Evolutionary conservation across 2,113 vertebrate genomes (phyloP), one percentile per base, ranked within the genome.

Genomic region (Serranochromis macrocephalus): DNA sequence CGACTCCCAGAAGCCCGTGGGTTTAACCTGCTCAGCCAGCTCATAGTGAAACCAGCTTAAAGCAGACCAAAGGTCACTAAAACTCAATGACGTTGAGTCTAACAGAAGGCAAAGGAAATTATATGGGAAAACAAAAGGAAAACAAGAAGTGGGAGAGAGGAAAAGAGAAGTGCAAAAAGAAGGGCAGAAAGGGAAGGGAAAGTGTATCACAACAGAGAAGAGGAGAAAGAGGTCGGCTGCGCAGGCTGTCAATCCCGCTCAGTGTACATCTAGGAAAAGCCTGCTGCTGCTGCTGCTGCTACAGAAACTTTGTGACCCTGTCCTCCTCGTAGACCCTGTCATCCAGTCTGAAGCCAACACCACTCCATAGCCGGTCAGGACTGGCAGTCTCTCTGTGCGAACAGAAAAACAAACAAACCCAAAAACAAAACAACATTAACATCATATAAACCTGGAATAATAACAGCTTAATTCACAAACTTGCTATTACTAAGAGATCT

Each of bases 11-110:
- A 90, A 13, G 89, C 96, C 83, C 98, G 96, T 1, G 97, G 97
- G 91, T 97, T 98, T 94, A 99, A 93, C 90, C 97, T 98, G 96
- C 98, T 99, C 83, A 99, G 95, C 98, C 98, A 99, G 94, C 98
- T 99, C 98, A 99, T 99, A 89, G 94, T 97, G 93, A 96, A 94
- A 94, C 93, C 51, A 14, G 51, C 9, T 5, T 80, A 68, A 58
- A 84, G 61, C 55, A 53, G 83, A 78, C 29, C 53, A 31, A 58
- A 54, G 82, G 75, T 81, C 49, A 40, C 63, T 85, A 57, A 49
- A 54, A 47, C 17, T 13, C 54, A 68, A 53, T 33, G 2, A 4
- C 16, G 29, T 5, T 1, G 33, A 58, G 26, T 57, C 29, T 0
- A 21, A 29, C 71, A 75, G 40, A 9, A 33, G 11, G 24, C 40